Base-by-base conservation (phyloP, 2,888 invertebrate genomes). In the Drosophila putrida region DNA sequence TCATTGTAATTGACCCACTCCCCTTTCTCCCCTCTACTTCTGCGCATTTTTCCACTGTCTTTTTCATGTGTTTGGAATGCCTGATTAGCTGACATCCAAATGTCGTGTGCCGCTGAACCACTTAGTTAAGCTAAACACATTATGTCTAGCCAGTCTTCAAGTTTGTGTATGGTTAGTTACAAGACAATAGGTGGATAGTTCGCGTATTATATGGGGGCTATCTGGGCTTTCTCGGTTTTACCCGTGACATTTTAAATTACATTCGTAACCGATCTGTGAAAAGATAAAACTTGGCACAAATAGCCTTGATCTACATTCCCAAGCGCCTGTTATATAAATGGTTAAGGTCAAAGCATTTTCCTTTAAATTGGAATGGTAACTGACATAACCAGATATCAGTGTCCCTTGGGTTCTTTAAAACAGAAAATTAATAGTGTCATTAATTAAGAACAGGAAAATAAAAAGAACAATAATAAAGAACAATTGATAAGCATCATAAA, bases 1-100 rank as follows among this genome's bases (percentile, higher is more conserved):
- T 63, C 46, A 55, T 43, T 61, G 67, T 59, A 71, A 20, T 66
- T 77, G 13, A 27, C 10, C 46, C 39, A 51, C 41, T 47, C n/a
- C n/a, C 4, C 38, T 10, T 6, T 4, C 33, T 11, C 20, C 5
- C 33, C 54, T 27, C 44, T 33, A 33, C 54, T 28, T 10, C 33
- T 4, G 11, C 9, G 4, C 5, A 36, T 25, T 28, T 25, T 55
- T 43, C 27, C 20, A 54, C 20, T 50, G 65, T 9, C 54, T 35
- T 33, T 53, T 36, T 28, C 10, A 55, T 71, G 78, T 78, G 84
- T 43, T 33, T 64, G 65, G 83, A 69, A 85, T 82, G 62, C 51
- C 61, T 66, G 53, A 85, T 74, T 79, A 28, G 50, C 38, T 38
- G 39, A 49, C 63, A 47, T 57, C 36, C 60, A 63, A 71, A 64